These are phyloP conservation scores for Eclectus roratus DNA, from an alignment of 2,113 vertebrate genomes.

Conservation along the genomic window DNA sequence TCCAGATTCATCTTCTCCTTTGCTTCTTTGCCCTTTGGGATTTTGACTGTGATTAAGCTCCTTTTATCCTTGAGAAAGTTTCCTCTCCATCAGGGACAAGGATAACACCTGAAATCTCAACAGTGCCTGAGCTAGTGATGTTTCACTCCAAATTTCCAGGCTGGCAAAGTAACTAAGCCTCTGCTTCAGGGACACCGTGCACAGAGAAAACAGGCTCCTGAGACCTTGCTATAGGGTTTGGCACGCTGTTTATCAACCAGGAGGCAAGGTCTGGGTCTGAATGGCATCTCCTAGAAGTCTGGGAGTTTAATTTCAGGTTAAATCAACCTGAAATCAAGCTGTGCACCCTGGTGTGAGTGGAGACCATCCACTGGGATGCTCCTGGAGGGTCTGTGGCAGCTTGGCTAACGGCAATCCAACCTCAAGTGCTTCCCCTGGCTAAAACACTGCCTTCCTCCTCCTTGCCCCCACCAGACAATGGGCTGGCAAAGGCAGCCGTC, in stretches of 20 bases:
- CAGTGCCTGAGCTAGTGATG: background rate
- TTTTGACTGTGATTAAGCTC: background rate
- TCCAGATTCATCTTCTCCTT: background rate
- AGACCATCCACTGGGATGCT: background rate
- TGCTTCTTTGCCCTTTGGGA: background rate
- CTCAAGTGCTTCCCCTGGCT: slow-evolving; percentile 22
- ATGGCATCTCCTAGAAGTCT: background rate
- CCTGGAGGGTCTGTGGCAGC: background rate
- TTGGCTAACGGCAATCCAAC: background rate
- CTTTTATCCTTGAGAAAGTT: accelerated
- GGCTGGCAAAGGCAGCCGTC: background rate
- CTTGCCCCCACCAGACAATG: background rate
- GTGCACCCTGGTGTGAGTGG: background rate
- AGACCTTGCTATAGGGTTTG: background rate
- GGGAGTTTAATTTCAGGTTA: background rate
- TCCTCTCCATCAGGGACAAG: background rate
- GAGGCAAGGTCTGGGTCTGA: background rate
- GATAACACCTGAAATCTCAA: background rate
- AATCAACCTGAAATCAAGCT: background rate
- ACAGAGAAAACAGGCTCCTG: background rate
- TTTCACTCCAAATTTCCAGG: background rate
- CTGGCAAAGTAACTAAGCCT: background rate
- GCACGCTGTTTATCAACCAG: background rate
- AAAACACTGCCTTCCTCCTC: slow-evolving; percentile 3
- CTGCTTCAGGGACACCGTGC: background rate